Percentiles rank a stretch among this genome's conserved stretches.
These are phyloP conservation scores for Hydropsyche betteni DNA, from an alignment of 2,888 invertebrate species.

Conservation along the genomic window DNA sequence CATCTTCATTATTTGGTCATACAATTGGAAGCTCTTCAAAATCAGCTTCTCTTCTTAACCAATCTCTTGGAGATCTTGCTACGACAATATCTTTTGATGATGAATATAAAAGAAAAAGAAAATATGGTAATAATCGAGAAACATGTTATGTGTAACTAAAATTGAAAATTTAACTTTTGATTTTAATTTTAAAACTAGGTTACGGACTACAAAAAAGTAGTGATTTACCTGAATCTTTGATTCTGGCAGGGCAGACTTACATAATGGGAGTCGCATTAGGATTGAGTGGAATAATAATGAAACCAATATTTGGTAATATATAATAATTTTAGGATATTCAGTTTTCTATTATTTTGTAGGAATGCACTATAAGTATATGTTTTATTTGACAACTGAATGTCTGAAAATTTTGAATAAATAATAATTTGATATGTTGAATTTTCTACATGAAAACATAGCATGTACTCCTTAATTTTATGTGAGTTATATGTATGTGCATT, in stretches of 20 bases:
- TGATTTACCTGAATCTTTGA: constrained; percentile 62
- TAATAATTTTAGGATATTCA: background rate
- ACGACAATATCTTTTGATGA: constrained; percentile 61
- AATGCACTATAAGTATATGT: too few species aligned
- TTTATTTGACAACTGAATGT: too few species aligned
- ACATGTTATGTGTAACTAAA: too few species aligned
- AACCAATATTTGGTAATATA: constrained; percentile 70
- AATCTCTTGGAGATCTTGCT: constrained; percentile 58
- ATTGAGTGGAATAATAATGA: constrained; percentile 72
- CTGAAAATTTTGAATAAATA: too few species aligned
- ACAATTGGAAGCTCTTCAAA: constrained; percentile 51
- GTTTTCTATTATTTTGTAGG: background rate
- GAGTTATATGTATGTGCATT: background rate
- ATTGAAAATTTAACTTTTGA: background rate
- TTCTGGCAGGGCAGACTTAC: constrained; percentile 66
- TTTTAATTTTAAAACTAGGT: constrained; percentile 34
- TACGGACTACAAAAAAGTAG: constrained; percentile 52
- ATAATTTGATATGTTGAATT: too few species aligned
- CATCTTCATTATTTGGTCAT: constrained; percentile 52
- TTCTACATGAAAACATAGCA: too few species aligned
- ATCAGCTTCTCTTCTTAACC: constrained; percentile 48
- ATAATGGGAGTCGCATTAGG: constrained; percentile 72
- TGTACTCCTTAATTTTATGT: too few species aligned
- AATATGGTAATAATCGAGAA: constrained; percentile 52
- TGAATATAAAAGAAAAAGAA: constrained; percentile 58